These are phyloP conservation scores for Drosophila chauvacae DNA, from an alignment of 1,140 invertebrate species.

Conservation along the genomic window DNA sequence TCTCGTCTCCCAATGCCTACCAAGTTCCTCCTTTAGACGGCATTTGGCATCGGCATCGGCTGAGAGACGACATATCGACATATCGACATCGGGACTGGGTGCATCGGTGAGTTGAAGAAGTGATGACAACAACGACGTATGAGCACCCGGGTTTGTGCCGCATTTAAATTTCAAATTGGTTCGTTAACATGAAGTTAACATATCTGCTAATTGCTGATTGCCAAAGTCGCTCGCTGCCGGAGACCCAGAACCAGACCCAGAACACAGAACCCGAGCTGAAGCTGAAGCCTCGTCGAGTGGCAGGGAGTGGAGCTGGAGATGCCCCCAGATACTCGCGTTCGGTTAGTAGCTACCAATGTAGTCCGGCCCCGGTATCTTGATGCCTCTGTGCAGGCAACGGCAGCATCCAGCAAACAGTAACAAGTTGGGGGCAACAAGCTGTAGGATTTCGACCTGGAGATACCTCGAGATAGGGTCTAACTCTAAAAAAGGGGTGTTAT, in stretches of 20 bases:
- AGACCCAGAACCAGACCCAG: constrained; percentile 31
- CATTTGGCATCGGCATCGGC: constrained; percentile 24
- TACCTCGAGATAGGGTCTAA: not conserved
- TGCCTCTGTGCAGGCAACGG: constrained; percentile 74
- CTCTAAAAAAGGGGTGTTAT: not conserved
- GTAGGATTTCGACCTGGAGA: not conserved
- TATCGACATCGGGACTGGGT: constrained; percentile 48
- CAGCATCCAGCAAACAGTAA: constrained; percentile 56
- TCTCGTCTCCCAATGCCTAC: constrained; percentile 32
- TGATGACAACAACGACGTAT: constrained; percentile 80
- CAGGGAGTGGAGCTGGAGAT: constrained; percentile 33
- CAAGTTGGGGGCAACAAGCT: constrained; percentile 18
- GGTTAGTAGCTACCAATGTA: constrained; percentile 72
- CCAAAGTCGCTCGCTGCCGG: constrained; percentile 72
- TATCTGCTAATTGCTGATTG: constrained; percentile 83
- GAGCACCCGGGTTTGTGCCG: constrained; percentile 78
- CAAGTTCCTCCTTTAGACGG: constrained; percentile 5
- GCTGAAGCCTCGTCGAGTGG: not conserved
- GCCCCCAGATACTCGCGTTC: constrained; percentile 62
- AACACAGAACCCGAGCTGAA: constrained; percentile 16
- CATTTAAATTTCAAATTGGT: constrained; percentile 83
- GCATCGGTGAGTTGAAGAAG: constrained; percentile 72
- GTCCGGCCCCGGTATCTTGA: constrained; percentile 72
- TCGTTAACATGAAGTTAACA: constrained; percentile 83
- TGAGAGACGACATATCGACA: constrained; percentile 28